Evolutionary conservation across 2,888 invertebrate species (phyloP), one percentile per base, ranked within the genome.

Genomic region (Cyclophora albipunctata): DNA sequence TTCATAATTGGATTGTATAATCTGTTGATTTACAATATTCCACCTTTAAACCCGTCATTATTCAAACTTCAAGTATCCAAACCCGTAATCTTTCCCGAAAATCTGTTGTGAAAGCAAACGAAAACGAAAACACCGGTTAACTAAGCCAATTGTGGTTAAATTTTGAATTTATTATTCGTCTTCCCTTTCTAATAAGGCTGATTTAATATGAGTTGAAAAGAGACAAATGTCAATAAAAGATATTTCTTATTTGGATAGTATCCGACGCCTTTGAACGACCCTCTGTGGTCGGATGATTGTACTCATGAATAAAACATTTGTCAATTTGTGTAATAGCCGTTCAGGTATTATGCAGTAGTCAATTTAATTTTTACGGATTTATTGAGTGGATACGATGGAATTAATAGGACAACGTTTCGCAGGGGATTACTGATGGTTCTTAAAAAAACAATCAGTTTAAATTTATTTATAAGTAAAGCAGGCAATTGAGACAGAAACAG

Each of bases 221-320:
- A 49, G 69, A 71, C 48, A 50, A 53, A 56, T 7, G 45, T 53
- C 47, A 55, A 64, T 54, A 49, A 58, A 66, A 57, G 54, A 67
- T 65, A 74, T 75, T 78, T 72, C 68, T 74, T 75, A 75, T 78
- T 78, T 75, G 63, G 68, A 69, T 71, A 66, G 74, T 67, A 71
- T 61, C 72, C 69, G 73, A 79, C 87, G 84, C 86, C 86, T 82
- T 71, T 75, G 69, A 75, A 84, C 75, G 73, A 72, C 77, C 75
- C 82, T 84, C 72, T 58, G 75, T 67, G 79, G 78, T 73, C 63
- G 74, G 78, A 78, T 82, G 86, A 86, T 85, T 84, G 85, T 83
- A 77, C 67, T 68, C 70, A 81, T 87, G 86, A 86, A 87, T 87
- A 85, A 87, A 87, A 87, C 75, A 87, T 86, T 47, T 66, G 74